A percentile compares a stretch with the other conserved stretches of the same genome.
These are phyloP conservation scores for Guaruba guarouba DNA, from an alignment of 2,113 vertebrate genomes.

Conservation along the genomic window DNA sequence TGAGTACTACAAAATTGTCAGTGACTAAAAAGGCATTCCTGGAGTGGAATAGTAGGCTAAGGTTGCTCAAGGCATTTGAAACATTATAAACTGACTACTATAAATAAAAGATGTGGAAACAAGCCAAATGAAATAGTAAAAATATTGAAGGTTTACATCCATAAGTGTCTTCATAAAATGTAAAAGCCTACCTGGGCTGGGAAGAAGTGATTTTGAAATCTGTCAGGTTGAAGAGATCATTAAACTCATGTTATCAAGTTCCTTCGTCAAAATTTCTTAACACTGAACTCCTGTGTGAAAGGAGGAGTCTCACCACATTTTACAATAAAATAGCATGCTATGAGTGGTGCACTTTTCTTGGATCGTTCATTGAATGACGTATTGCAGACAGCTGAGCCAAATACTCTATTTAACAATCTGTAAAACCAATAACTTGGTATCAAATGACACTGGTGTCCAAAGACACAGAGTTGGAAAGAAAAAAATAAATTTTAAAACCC, in stretches of 20 bases:
- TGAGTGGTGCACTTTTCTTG: not conserved
- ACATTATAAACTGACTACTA: not conserved
- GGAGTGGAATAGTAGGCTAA: not conserved
- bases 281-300: not conserved
- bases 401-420: not conserved
- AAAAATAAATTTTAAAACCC: rapidly evolving
- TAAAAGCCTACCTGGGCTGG: not conserved
- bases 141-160: not conserved
- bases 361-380: not conserved
- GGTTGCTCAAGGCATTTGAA: not conserved
- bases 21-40: not conserved
- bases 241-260: not conserved
- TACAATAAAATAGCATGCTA: not conserved
- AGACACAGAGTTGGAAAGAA: not conserved
- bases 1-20: not conserved
- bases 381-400: not conserved
- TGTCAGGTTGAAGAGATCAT: not conserved
- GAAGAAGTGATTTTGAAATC: not conserved
- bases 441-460: not conserved
- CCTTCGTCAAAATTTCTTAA: not conserved
- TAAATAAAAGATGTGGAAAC: not conserved
- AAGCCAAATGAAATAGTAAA: not conserved
- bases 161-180: not conserved
- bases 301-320: not conserved
- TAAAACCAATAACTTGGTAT: not conserved